phyloP scores from a whole-genome alignment of 2,888 invertebrate species.

The Metalampra italica region DNA sequence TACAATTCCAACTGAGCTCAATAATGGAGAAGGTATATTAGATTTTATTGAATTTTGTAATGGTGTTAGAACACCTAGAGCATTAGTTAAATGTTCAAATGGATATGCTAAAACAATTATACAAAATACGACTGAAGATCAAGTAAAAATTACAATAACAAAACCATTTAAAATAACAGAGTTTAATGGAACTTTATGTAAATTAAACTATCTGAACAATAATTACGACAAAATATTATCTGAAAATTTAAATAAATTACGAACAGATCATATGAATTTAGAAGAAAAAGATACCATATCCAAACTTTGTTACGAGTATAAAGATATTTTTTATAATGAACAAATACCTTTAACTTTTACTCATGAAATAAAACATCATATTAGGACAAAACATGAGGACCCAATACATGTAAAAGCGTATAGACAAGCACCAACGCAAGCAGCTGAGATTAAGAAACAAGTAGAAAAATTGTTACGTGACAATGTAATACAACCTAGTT shows the following conservation, averaged over 20 bases:
- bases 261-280: constrained; percentile 15
- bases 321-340: constrained; percentile 26
- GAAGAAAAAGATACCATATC: constrained; percentile 12
- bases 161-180: neutral
- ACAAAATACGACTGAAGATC: neutral
- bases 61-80: neutral
- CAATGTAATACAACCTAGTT: constrained; percentile 16
- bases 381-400: constrained; percentile 23
- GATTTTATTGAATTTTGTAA: neutral
- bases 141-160: neutral
- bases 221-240: constrained; percentile 1
- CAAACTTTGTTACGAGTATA: constrained; percentile 18
- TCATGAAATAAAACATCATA: constrained; percentile 27
- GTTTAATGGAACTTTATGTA: too few relatives aligned
- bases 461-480: constrained; percentile 18
- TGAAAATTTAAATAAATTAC: constrained; percentile 12
- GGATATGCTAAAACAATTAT: neutral
- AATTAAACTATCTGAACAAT: constrained; percentile 9
- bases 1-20: neutral
- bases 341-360: constrained; percentile 22
- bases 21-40: neutral
- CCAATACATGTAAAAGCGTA: constrained; percentile 19
- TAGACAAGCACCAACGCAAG: constrained; percentile 17
- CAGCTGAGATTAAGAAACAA: constrained; percentile 18
- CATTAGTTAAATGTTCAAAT: neutral